A percentile compares a stretch with the other conserved stretches of the same genome.
Evolutionary conservation across 1,140 invertebrate genomes (phyloP).

Genomic region (Schlechtendalia chinensis): DNA sequence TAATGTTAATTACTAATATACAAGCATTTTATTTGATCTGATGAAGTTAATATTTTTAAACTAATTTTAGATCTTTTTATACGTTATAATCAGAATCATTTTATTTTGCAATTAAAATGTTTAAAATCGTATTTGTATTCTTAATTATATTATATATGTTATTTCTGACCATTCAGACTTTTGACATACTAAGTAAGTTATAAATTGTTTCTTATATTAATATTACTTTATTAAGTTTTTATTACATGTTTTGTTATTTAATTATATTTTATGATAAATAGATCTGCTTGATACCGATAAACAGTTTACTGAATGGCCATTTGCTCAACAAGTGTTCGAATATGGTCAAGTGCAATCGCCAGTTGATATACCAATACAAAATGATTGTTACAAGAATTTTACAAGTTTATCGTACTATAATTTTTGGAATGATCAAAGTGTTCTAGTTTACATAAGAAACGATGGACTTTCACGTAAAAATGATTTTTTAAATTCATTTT

Average conservation of each 20-base stretch:
- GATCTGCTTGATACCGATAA: background rate
- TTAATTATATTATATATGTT: background rate
- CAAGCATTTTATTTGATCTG: no score
- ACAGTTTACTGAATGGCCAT: no score
- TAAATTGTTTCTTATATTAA: background rate
- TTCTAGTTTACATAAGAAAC: background rate
- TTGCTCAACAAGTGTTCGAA: background rate
- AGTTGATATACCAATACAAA: background rate
- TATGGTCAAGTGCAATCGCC: background rate
- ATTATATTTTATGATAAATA: background rate
- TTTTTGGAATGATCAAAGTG: background rate
- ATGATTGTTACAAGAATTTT: background rate
- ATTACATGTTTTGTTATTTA: background rate
- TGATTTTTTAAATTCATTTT: background rate
- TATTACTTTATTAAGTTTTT: background rate
- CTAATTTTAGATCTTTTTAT: no score
- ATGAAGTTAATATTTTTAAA: no score
- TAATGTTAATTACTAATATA: no score
- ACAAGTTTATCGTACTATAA: background rate
- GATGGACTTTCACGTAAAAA: background rate
- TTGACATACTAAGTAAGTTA: no score
- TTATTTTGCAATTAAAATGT: background rate
- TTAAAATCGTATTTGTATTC: background rate
- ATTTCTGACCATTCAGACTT: background rate
- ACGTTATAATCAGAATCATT: no score